Evolutionary conservation across 2,797 vertebrate species (phyloP), one percentile per base, ranked within the genome.

Genomic region (Vespertilio murinus): DNA sequence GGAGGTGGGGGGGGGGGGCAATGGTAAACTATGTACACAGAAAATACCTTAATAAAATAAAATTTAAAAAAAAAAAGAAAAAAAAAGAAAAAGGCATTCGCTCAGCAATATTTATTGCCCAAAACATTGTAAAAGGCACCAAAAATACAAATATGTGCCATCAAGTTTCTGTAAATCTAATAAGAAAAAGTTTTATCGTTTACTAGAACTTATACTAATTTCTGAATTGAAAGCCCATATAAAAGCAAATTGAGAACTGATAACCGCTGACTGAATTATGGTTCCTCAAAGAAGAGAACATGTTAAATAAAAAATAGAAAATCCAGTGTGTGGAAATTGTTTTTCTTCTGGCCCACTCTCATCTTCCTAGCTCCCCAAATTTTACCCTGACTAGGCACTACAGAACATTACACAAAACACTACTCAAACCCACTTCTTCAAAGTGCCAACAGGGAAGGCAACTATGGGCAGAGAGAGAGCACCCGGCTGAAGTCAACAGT

Each of bases 241-340:
- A 12, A 93, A 88, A 75, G 61, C 18, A 88, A 91, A 91, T 88
- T 49, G 64, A 64, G 54, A 95, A 81, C 17, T 85, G 47, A 47
- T 8, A 80, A 52, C 40, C 54, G 23, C 59, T 75, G 28, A 7
- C 35, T 92, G 35, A 90, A 71, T 81, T 59, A 77, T 22, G 28
- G 11, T 70, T 92, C 61, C 59, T 61, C 13, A 35, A 1, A 38
- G 12, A 40, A 77, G 38, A 93, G 1, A 83, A 23, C 35, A 75
- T 5, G 11, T 85, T 45, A 87, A 90, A 35, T 9, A 75, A 42
- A 70, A 90, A 49, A 71, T 5, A 54, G 17, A 73, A 84, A 78
- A n/a, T 64, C 42, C 17, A 70, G 5, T 8, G 14, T 12, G 35
- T 17, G 22, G 40, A 56, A 42, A 67, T 23, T 30, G 16, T 8